Percentiles rank a stretch among this genome's conserved stretches.
Evolutionary conservation across 2,888 invertebrate species (phyloP).

Genomic region (Stenurella melanura): DNA sequence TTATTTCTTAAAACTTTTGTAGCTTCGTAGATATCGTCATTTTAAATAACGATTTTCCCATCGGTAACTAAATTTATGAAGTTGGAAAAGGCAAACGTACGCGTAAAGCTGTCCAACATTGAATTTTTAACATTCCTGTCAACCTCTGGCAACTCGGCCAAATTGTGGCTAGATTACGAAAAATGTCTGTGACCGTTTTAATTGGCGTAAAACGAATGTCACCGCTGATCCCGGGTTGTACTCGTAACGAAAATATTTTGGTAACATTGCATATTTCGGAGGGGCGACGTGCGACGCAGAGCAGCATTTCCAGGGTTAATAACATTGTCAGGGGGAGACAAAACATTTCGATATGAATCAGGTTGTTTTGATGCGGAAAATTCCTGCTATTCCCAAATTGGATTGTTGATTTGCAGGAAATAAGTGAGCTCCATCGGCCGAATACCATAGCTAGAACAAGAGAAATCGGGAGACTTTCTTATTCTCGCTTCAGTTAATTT

Average conservation of each 20-base stretch:
- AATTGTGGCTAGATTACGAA: neutral
- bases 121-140: neutral
- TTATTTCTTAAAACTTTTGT: too few species aligned
- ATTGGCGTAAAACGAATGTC: constrained; percentile 15
- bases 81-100: too few species aligned
- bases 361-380: constrained; percentile 9
- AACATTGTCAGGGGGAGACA: neutral
- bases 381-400: constrained; percentile 2
- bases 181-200: constrained; percentile 6
- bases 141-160: constrained; percentile 13
- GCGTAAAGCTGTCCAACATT: neutral
- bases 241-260: constrained; percentile 7
- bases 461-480: neutral
- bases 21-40: too few species aligned
- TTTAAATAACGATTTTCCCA: too few species aligned
- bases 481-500: neutral
- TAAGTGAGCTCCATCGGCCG: neutral
- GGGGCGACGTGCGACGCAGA: neutral
- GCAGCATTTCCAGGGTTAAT: constrained; percentile 3
- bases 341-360: constrained; percentile 11
- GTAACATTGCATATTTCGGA: neutral
- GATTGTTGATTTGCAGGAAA: constrained; percentile 7
- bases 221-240: constrained; percentile 8
- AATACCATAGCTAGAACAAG: neutral
- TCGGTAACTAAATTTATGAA: too few species aligned